phyloP scores from a whole-genome alignment of 2,888 invertebrate genomes.

The Cantharis flavilabris region DNA sequence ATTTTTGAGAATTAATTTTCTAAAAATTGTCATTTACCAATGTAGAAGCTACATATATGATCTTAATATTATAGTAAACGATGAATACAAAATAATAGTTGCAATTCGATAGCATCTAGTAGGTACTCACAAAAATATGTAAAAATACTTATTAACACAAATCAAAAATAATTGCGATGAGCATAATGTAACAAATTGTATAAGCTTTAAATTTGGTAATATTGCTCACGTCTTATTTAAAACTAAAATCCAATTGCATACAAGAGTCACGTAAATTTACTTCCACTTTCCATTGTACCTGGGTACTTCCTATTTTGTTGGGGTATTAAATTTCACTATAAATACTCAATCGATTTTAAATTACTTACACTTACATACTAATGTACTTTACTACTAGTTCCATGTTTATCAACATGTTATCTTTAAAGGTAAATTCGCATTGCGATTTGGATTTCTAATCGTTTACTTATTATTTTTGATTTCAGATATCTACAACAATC shows the following conservation, averaged over 20 bases:
- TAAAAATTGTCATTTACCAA: too few species aligned
- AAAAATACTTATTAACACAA: too few species aligned
- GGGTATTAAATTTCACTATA: conserved; percentile 29
- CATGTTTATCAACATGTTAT: not conserved
- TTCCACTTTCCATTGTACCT: conserved; percentile 22
- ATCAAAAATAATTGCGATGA: too few species aligned
- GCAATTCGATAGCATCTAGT: too few species aligned
- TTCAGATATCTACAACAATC: not conserved
- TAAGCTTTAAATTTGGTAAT: not conserved
- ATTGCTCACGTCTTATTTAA: not conserved
- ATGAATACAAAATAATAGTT: too few species aligned
- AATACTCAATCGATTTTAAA: conserved; percentile 9
- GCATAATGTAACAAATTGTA: not conserved
- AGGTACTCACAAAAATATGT: too few species aligned
- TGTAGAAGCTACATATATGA: too few species aligned
- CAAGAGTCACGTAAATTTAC: conserved; percentile 13
- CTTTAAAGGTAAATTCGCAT: not conserved
- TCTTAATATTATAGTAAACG: too few species aligned
- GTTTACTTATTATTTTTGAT: not conserved
- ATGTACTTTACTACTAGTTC: not conserved
- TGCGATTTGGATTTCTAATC: not conserved
- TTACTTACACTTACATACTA: not conserved
- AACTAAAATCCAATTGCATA: not conserved
- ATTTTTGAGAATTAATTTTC: too few species aligned
- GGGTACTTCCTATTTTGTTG: conserved; percentile 17